phyloP scores from a whole-genome alignment of 2,888 invertebrate species.

The Euphydryas editha region DNA sequence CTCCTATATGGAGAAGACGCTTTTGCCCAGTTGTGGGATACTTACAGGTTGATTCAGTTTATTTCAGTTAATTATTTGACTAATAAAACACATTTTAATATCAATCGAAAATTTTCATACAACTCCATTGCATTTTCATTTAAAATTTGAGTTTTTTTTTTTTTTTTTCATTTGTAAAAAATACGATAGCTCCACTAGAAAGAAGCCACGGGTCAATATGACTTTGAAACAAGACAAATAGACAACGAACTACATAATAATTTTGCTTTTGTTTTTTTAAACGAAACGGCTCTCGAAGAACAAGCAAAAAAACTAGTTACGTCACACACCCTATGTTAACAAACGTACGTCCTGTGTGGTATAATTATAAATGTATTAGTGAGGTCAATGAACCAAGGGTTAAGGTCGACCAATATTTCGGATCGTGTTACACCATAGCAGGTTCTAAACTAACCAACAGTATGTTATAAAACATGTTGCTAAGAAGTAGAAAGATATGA shows the following conservation, averaged over 20 bases:
- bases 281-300: slow-evolving; percentile 22
- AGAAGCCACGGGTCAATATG: background rate
- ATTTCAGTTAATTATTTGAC: too few species aligned
- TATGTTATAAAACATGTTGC: slow-evolving; percentile 1
- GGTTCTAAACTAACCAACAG: background rate
- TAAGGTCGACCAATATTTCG: slow-evolving; percentile 65
- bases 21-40: too few species aligned
- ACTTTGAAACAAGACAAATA: background rate
- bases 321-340: slow-evolving; percentile 74
- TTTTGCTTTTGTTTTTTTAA: slow-evolving; percentile 23
- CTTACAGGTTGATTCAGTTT: too few species aligned
- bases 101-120: too few species aligned
- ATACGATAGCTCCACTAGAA: background rate
- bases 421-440: slow-evolving; percentile 12
- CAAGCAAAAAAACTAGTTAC: slow-evolving; percentile 53
- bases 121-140: too few species aligned
- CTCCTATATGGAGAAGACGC: too few species aligned
- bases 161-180: too few species aligned
- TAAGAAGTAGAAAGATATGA: background rate
- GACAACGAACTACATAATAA: background rate
- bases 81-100: too few species aligned
- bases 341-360: slow-evolving; percentile 59
- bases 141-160: too few species aligned
- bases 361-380: slow-evolving; percentile 82
- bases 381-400: slow-evolving; percentile 72